phyloP scores from a whole-genome alignment of 1,140 invertebrate genomes.

The Epicauta chinensis region DNA sequence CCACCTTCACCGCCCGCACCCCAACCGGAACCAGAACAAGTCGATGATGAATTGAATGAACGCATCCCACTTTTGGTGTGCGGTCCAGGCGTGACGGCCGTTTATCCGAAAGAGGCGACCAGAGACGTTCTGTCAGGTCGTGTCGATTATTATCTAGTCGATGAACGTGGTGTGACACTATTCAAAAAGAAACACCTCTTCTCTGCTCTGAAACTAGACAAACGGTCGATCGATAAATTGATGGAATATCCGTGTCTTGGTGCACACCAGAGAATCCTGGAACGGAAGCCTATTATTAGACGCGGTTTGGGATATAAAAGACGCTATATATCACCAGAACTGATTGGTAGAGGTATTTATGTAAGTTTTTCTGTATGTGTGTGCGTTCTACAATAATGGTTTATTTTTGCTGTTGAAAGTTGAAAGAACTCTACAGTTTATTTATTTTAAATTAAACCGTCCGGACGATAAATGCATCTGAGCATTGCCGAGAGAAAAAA shows the following conservation, averaged over 20 bases:
- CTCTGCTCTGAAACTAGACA: constrained; percentile 55
- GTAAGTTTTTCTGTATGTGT: constrained; percentile 24
- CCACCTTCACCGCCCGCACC: constrained; percentile 4
- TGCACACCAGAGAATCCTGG: constrained; percentile 30
- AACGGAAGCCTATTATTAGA: constrained; percentile 17
- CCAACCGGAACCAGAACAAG: background rate
- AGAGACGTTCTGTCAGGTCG: constrained; percentile 67
- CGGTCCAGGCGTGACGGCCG: constrained; percentile 61
- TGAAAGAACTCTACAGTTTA: background rate
- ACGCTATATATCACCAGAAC: constrained; percentile 27
- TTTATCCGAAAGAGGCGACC: constrained; percentile 59
- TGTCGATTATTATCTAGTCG: constrained; percentile 67
- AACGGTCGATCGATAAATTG: background rate
- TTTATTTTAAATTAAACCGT: background rate
- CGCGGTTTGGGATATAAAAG: constrained; percentile 28
- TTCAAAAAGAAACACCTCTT: constrained; percentile 71
- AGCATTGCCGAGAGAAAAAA: background rate
- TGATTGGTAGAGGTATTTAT: constrained; percentile 31
- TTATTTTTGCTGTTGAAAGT: constrained; percentile 6
- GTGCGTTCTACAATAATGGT: background rate
- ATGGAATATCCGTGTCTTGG: constrained; percentile 32
- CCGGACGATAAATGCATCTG: background rate
- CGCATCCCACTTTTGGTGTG: constrained; percentile 54
- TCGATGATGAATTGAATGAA: background rate
- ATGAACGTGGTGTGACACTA: constrained; percentile 63